Conservation (phyloP, 2,888 invertebrate genomes). For the Priocnemis perturbator region DNA sequence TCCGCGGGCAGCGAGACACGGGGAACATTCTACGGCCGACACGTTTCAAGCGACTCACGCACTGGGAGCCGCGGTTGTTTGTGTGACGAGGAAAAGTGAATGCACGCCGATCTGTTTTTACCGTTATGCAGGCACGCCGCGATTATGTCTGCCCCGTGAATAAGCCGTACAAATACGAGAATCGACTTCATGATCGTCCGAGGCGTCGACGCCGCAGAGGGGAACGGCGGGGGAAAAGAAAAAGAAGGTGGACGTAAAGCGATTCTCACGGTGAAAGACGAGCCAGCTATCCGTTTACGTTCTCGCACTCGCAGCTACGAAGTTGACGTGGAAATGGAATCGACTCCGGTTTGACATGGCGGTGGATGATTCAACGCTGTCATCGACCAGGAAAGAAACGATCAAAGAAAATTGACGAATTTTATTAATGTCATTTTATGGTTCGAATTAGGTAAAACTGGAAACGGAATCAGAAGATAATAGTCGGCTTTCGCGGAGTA, state of each 20-base stretch:
- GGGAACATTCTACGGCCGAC: constrained; percentile 4
- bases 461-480: too few species aligned
- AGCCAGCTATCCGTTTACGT: too few species aligned
- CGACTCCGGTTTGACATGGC: too few species aligned
- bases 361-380: too few species aligned
- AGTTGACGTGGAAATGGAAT: too few species aligned
- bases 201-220: constrained; percentile 26
- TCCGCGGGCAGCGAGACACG: too few species aligned
- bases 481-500: too few species aligned
- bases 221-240: constrained; percentile 25
- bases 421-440: too few species aligned
- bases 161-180: constrained; percentile 52
- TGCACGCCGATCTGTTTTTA: constrained; percentile 60
- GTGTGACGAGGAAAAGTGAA: constrained; percentile 53
- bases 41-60: constrained; percentile 8
- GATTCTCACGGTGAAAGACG: not conserved
- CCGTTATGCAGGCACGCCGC: constrained; percentile 55
- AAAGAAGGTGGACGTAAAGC: not conserved
- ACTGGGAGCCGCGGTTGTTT: constrained; percentile 24
- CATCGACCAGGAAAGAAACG: too few species aligned
- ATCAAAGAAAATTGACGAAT: too few species aligned
- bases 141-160: constrained; percentile 57
- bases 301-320: too few species aligned
- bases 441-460: too few species aligned
- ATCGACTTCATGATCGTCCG: constrained; percentile 42